These are phyloP conservation scores for Dendrolimus kikuchii DNA, from an alignment of 1,140 invertebrate species.

Conservation along the genomic window DNA sequence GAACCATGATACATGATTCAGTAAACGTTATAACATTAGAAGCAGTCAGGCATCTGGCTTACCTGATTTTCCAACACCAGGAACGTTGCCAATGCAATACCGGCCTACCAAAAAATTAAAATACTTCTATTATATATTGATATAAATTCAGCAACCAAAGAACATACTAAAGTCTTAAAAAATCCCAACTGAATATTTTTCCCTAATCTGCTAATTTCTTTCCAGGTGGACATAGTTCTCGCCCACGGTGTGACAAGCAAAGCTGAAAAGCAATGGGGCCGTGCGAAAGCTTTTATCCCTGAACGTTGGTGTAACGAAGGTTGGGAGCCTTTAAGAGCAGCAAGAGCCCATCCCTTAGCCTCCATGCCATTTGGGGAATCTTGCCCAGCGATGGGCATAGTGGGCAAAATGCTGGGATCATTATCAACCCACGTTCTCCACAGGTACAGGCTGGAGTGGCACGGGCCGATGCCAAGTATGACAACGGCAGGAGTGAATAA, in stretches of 20 bases:
- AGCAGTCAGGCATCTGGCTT: too few relatives aligned
- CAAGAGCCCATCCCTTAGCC: constrained; percentile 40
- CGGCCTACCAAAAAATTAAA: too few relatives aligned
- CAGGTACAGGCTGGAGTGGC: constrained; percentile 57
- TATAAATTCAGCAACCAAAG: too few relatives aligned
- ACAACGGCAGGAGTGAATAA: constrained; percentile 42
- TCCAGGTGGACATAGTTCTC: constrained; percentile 59
- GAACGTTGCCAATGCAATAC: too few relatives aligned
- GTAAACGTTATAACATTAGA: too few relatives aligned
- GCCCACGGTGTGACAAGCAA: constrained; percentile 55
- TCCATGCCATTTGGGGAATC: constrained; percentile 45
- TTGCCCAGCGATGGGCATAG: constrained; percentile 42
- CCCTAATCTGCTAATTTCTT: constrained; percentile 3
- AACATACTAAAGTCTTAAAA: too few relatives aligned
- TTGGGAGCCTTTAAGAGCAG: constrained; percentile 42
- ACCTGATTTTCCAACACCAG: too few relatives aligned
- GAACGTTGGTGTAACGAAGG: constrained; percentile 51
- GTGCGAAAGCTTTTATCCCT: constrained; percentile 50
- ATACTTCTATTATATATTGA: too few relatives aligned
- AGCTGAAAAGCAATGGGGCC: constrained; percentile 45
- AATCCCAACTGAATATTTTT: not conserved
- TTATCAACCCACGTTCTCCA: constrained; percentile 39
- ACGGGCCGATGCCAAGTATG: constrained; percentile 41
- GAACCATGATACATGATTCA: too few relatives aligned
- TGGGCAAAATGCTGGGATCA: constrained; percentile 31